Conservation (phyloP, 2,888 invertebrate species). For the Andrena haemorrhoa region DNA sequence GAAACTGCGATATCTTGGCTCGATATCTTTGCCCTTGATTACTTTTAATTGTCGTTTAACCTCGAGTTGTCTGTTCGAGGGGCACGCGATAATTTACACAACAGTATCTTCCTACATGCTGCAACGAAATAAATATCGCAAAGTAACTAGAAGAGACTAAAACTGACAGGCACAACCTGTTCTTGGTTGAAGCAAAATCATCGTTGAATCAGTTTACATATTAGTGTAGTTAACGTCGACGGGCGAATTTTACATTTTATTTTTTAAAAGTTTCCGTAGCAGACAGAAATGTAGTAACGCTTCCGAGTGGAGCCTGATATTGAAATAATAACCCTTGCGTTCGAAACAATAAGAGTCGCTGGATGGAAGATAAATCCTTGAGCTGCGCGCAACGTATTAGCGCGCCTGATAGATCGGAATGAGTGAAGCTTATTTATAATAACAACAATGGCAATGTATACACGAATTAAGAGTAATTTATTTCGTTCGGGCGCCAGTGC, state of each 20-base stretch:
- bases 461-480: not conserved
- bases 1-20: conserved; percentile 16
- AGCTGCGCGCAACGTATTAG: conserved; percentile 35
- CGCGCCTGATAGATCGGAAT: conserved; percentile 31
- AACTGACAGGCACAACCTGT: no score
- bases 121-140: not conserved
- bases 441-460: not conserved
- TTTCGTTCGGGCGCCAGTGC: not conserved
- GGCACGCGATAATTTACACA: not conserved
- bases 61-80: not conserved
- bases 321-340: conserved; percentile 14
- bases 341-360: conserved; percentile 27
- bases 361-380: conserved; percentile 43
- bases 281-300: not conserved
- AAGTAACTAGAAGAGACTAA: not conserved
- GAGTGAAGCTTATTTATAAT: conserved; percentile 32
- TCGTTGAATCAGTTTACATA: no score
- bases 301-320: not conserved
- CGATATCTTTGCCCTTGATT: conserved; percentile 28
- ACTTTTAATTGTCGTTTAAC: conserved; percentile 40
- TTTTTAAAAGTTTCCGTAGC: not conserved
- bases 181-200: not conserved
- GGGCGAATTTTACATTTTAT: not conserved
- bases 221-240: no score
- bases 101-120: not conserved